Evolutionary conservation across 2,113 vertebrate species (phyloP).

Genomic region (Pseudorhombus dupliciocellatus): DNA sequence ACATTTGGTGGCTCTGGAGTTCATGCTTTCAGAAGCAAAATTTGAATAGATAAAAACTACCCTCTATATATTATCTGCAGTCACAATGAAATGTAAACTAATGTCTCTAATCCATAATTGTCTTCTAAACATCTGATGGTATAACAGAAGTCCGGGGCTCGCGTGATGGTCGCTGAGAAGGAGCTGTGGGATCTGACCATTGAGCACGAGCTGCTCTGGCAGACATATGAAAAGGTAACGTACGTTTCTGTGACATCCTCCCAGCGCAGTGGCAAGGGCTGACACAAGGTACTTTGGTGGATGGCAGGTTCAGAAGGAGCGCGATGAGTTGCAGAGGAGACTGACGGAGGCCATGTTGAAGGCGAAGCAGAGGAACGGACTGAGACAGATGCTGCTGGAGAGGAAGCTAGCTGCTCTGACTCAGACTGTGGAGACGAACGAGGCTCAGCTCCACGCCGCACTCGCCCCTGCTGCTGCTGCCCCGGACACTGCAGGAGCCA

Average conservation of each 20-base stretch:
- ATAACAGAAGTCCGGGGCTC: constrained; percentile 78
- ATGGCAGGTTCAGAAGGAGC: constrained; percentile 86
- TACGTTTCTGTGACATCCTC: neutral
- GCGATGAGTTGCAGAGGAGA: constrained; percentile 87
- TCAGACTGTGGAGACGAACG: constrained; percentile 81
- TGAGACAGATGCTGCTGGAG: constrained; percentile 89
- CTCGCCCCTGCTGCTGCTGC: constrained; percentile 72
- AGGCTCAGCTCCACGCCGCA: constrained; percentile 85
- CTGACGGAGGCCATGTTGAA: constrained; percentile 86
- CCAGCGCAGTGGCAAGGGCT: neutral
- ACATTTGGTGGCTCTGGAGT: no score
- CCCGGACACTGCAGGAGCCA: constrained; percentile 58
- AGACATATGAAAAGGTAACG: constrained; percentile 86
- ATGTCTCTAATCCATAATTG: no score
- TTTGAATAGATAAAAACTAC: no score
- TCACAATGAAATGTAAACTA: no score
- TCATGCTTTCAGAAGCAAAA: no score
- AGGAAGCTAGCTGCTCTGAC: constrained; percentile 82
- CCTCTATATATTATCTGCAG: no score
- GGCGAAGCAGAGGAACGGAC: constrained; percentile 86
- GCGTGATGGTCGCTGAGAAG: constrained; percentile 82
- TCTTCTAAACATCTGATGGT: no score
- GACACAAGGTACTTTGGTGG: neutral
- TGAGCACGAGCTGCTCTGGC: constrained; percentile 89
- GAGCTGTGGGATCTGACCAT: constrained; percentile 86